Base-by-base conservation (phyloP, 37 sponge, comb jelly and placozoan genomes). In the Petrosia ficiformis region DNA sequence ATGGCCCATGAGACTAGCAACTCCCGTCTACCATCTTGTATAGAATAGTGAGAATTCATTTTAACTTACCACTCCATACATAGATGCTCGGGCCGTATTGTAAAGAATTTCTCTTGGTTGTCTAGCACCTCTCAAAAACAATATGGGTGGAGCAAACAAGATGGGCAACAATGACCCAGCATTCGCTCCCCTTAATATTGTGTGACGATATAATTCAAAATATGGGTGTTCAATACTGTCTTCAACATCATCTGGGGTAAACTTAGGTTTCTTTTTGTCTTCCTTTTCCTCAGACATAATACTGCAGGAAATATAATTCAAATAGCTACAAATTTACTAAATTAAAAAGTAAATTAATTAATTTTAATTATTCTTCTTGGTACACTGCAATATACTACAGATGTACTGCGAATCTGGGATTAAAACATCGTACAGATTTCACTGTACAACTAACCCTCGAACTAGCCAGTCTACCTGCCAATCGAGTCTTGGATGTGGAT, bases 201-300 rank as follows among this genome's bases (percentile, higher is more conserved):
- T 76, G 68, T 87, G 87, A 5, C 82, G 82, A 33, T 80, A 87
- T 22, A 87, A 68, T 68, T 87, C 87, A 36, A 65, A 22, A 16
- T 38, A 65, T 1, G 87, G 87, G 72, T 81, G 74, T 26, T 82
- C 43, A 5, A 87, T 81, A 31, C 59, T 39, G 40, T 81, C 87
- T 40, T 87, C 82, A 11, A 2, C 60, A 0, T 56, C 76, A 11
- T 11, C 63, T 43, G 39, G 41, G 11, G 57, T 34, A 44, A 37
- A 3, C 43, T 26, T 42, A n/a, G 4, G 25, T 42, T 25, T 38
- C 63, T 61, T 48, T 48, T 48, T 61, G 28, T 61, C 28, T n/a
- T 5, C 63, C 63, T 61, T 22, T 61, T 61, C 63, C 28, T 61
- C 5, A 26, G 22, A 24, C 26, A 29, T 22, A 24, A 61, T 61